phyloP scores from a whole-genome alignment of 2,797 vertebrate genomes.

The Trichosurus vulpecula region DNA sequence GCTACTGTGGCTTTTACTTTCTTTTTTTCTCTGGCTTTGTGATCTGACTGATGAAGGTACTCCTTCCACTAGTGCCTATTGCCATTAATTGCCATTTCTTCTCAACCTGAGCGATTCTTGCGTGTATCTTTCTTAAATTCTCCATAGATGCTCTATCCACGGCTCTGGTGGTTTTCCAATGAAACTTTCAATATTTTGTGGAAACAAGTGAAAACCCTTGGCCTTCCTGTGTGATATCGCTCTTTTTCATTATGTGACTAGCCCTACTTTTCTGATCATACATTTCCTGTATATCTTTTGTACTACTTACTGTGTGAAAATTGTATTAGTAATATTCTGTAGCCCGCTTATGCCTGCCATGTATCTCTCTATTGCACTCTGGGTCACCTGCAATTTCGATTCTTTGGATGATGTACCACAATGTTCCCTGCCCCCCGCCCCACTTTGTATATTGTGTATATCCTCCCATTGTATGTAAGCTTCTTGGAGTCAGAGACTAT shows the following conservation, averaged over 20 bases:
- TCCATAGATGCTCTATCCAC: background rate
- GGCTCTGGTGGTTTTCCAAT: background rate
- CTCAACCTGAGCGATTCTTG: background rate
- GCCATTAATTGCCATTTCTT: background rate
- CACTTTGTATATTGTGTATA: no score
- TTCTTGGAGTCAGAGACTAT: background rate
- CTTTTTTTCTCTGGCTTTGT: background rate
- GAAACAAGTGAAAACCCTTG: background rate
- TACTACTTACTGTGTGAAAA: background rate
- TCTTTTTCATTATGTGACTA: background rate
- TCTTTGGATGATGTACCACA: background rate
- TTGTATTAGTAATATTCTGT: background rate
- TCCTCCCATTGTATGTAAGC: background rate
- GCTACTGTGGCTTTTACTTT: background rate
- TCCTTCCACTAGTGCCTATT: background rate
- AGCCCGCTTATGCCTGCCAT: background rate
- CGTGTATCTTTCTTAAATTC: background rate
- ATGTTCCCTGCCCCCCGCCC: background rate
- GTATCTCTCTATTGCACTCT: background rate
- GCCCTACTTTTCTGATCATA: background rate
- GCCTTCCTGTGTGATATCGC: background rate
- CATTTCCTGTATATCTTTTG: background rate
- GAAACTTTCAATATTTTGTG: background rate
- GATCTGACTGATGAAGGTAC: background rate
- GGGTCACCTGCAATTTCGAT: background rate